Conservation (phyloP, 1,140 invertebrate genomes). For the Episyrphus balteatus region DNA sequence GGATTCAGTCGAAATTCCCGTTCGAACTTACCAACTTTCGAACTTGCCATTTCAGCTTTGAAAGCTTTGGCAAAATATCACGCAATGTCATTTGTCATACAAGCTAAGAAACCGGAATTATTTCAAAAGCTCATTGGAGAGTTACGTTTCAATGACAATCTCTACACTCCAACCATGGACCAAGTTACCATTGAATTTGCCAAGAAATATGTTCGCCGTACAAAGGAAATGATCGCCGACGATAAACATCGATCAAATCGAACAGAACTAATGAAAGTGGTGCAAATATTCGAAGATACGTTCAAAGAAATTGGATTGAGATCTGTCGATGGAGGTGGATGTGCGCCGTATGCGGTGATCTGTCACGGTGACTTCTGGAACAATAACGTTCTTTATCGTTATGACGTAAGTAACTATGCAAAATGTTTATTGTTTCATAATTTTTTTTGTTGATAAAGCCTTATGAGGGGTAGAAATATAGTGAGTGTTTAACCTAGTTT, state of each 20-base stretch:
- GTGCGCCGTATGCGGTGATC: constrained; percentile 16
- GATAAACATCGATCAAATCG: not conserved
- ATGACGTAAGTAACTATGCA: not conserved
- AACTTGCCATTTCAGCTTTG: constrained; percentile 13
- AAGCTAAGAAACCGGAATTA: constrained; percentile 6
- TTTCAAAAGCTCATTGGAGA: constrained; percentile 8
- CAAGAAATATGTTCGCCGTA: constrained; percentile 13
- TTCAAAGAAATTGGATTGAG: constrained; percentile 14
- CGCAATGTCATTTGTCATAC: constrained; percentile 18
- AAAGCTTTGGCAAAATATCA: constrained; percentile 18
- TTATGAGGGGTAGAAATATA: not conserved
- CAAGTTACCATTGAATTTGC: constrained; percentile 19
- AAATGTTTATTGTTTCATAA: not conserved
- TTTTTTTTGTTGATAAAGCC: not conserved
- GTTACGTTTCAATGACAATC: constrained; percentile 13
- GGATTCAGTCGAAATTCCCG: constrained; percentile 12
- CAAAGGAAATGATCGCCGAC: constrained; percentile 8
- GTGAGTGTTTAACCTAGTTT: too few relatives aligned
- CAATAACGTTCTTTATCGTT: not conserved
- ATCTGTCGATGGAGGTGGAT: constrained; percentile 11
- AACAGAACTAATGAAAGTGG: constrained; percentile 3
- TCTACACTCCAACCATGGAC: constrained; percentile 15
- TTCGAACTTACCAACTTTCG: constrained; percentile 13
- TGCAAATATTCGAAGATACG: constrained; percentile 11
- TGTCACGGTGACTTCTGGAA: constrained; percentile 22